These are phyloP conservation scores for Eupithecia inturbata DNA, from an alignment of 2,888 invertebrate species.

Conservation along the genomic window DNA sequence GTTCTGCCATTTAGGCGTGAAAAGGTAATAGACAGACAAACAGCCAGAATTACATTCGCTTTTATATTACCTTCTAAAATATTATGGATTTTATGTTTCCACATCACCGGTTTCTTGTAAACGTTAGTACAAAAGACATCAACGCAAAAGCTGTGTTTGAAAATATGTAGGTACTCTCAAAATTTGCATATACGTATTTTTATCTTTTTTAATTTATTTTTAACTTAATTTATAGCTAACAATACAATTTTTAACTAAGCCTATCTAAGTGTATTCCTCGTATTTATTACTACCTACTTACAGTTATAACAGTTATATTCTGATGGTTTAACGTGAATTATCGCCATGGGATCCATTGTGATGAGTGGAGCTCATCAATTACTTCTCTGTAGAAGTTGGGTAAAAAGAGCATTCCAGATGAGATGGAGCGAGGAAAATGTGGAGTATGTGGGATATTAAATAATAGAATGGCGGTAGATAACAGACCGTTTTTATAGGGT, in stretches of 20 bases:
- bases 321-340: slow-evolving; percentile 36
- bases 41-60: too few relatives aligned
- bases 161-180: not conserved
- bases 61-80: too few relatives aligned
- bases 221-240: too few relatives aligned
- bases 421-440: not conserved
- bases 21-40: too few relatives aligned
- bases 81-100: too few relatives aligned
- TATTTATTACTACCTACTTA: slow-evolving; percentile 1
- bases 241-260: too few relatives aligned
- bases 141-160: slow-evolving; percentile 14
- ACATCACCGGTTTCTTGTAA: not conserved
- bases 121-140: slow-evolving; percentile 20
- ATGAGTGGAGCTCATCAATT: slow-evolving; percentile 23
- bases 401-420: not conserved
- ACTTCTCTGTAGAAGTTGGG: not conserved
- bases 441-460: not conserved
- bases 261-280: not conserved
- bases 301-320: slow-evolving; percentile 39
- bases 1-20: too few relatives aligned
- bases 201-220: too few relatives aligned
- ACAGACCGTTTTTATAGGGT: not conserved
- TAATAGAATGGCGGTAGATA: not conserved
- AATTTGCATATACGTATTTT: not conserved
- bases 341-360: slow-evolving; percentile 44